phyloP scores from a whole-genome alignment of 2,113 vertebrate genomes.

The Prochilodus magdalenae region DNA sequence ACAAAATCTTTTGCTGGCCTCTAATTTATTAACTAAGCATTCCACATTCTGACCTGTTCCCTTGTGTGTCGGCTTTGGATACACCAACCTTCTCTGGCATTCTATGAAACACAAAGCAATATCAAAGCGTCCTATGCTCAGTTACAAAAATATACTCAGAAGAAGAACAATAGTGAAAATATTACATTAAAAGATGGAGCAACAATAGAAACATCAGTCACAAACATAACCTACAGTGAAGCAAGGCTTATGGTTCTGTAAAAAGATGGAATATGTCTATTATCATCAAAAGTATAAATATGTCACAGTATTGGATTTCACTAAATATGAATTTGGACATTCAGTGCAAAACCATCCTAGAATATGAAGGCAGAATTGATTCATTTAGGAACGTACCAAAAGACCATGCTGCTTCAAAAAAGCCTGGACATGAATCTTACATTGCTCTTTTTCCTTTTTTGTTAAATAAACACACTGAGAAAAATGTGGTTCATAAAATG shows the following conservation, averaged over 20 bases:
- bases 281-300: slow-evolving; percentile 2
- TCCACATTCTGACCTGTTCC: not conserved
- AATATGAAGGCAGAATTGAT: slow-evolving; percentile 24
- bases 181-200: slow-evolving; percentile 51
- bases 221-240: not conserved
- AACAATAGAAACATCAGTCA: slow-evolving; percentile 10
- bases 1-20: slow-evolving; percentile 40
- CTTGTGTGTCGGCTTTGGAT: not conserved
- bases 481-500: slow-evolving; percentile 3
- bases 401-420: slow-evolving; percentile 8
- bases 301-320: slow-evolving; percentile 8
- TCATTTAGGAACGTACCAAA: slow-evolving; percentile 19
- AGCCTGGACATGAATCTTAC: slow-evolving; percentile 5
- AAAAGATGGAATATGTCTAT: slow-evolving; percentile 1
- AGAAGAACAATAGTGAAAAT: slow-evolving; percentile 61
- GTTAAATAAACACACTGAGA: not conserved
- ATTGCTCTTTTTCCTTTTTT: not conserved
- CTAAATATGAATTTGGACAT: slow-evolving; percentile 21
- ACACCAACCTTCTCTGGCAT: not conserved
- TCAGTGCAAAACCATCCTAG: slow-evolving; percentile 18
- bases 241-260: not conserved
- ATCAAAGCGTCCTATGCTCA: slow-evolving; percentile 62
- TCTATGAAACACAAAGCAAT: slow-evolving; percentile 36
- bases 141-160: slow-evolving; percentile 78
- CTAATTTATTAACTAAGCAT: slow-evolving; percentile 13